Evolutionary conservation across 2,113 vertebrate genomes (phyloP), one percentile per base, ranked within the genome.

Genomic region (Lampris megalopsis): DNA sequence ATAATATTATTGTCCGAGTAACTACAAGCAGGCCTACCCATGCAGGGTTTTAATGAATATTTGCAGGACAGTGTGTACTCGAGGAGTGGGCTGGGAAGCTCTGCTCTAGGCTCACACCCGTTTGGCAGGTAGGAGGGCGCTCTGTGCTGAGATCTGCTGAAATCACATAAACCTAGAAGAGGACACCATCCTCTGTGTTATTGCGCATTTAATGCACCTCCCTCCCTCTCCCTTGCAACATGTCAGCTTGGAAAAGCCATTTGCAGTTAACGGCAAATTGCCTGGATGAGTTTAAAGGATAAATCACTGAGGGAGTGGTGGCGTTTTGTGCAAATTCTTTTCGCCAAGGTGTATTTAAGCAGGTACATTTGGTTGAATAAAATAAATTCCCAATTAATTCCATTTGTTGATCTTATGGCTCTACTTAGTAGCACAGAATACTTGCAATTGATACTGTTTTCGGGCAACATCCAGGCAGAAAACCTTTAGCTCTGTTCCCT

Each of bases 121-220:
- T 40, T 71, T 80, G 80, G 78, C 83, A 76, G 53, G 59, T 60
- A 58, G 48, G 69, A 42, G 63, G 62, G 68, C 42, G 56, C 75
- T 80, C 65, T 81, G 80, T 43, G 2, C 75, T 38, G 9, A 56
- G 77, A 84, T 76, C 36, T 62, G 79, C 71, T 82, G 83, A 87
- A 86, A 80, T 35, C 64, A 79, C 73, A 82, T 47, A 78, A 78
- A 78, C 40, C 10, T 1, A 10, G 0, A 49, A 66, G 56, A 6
- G 24, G 41, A 63, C n/a, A 6, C 57, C 72, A 58, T 62, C 35
- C 50, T 52, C 64, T 35, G 8, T 42, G 48, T 37, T 59, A 64
- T 60, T 50, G 45, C 6, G 56, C 48, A 54, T 68, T 74, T 70
- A 77, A 80, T 68, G 54, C 71, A 60, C 35, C 11, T 72, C 13